phyloP scores from a whole-genome alignment of 2,113 vertebrate genomes.

The Crotalus tigris region DNA sequence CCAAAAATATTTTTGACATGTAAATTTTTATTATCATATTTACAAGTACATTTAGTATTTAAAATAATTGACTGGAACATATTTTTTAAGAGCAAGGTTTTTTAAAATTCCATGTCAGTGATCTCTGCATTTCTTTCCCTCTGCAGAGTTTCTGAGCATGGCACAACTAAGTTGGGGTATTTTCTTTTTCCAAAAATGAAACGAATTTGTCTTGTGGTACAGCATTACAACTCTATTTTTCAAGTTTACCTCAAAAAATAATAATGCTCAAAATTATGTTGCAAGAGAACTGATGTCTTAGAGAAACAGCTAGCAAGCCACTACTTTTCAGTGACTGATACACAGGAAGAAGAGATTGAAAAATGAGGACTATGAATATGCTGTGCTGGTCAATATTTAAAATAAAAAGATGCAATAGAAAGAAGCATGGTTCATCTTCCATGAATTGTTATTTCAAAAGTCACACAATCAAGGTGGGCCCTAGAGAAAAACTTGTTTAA shows the following conservation, averaged over 20 bases:
- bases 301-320: not conserved
- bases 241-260: not conserved
- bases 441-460: not conserved
- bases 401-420: not conserved
- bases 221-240: not conserved
- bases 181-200: not conserved
- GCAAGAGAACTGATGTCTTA: not conserved
- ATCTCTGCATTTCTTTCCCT: not conserved
- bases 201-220: not conserved
- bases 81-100: not conserved
- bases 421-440: not conserved
- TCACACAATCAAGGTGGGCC: not conserved
- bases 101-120: not conserved
- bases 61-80: not conserved
- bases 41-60: not conserved
- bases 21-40: not conserved
- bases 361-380: not conserved
- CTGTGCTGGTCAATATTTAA: not conserved
- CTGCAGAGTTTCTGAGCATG: not conserved
- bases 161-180: not conserved
- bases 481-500: not conserved
- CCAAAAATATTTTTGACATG: not conserved
- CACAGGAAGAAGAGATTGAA: not conserved
- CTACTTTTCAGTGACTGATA: not conserved
- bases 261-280: not conserved